Evolutionary conservation across 2,888 invertebrate species (phyloP).

Genomic region (Philereme transversata): DNA sequence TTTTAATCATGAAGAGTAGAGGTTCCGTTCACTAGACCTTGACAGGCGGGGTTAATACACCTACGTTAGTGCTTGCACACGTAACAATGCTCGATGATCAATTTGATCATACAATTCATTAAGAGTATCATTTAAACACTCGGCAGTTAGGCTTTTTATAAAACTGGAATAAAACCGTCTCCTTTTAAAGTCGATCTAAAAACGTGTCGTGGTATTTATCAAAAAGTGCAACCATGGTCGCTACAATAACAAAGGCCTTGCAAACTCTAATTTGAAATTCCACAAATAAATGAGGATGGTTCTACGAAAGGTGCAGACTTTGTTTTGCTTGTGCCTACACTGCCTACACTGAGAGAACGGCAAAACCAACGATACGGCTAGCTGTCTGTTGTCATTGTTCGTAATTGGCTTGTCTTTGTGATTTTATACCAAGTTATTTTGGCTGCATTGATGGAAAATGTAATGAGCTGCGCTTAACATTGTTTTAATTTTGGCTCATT

Average conservation of each 20-base stretch:
- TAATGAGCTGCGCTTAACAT: constrained; percentile 37
- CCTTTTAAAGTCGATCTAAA: too few relatives aligned
- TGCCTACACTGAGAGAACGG: constrained; percentile 36
- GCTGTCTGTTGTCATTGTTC: constrained; percentile 53
- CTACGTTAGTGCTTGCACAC: constrained; percentile 28
- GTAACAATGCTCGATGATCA: constrained; percentile 39
- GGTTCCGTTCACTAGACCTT: constrained; percentile 43
- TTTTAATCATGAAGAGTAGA: constrained; percentile 34
- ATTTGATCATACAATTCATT: constrained; percentile 33
- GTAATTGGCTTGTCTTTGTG: constrained; percentile 53
- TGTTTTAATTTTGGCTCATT: constrained; percentile 6
- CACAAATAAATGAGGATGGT: constrained; percentile 38
- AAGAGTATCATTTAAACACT: not conserved
- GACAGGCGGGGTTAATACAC: constrained; percentile 40
- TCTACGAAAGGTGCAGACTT: constrained; percentile 38
- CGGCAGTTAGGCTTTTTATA: constrained; percentile 22
- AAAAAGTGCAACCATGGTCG: constrained; percentile 9
- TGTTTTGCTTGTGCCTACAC: constrained; percentile 29
- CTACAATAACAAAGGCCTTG: constrained; percentile 17
- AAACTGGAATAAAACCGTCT: constrained; percentile 21
- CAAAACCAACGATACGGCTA: constrained; percentile 43
- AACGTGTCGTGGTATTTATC: constrained; percentile 1
- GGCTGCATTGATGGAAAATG: constrained; percentile 40
- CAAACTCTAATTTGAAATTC: constrained; percentile 36
- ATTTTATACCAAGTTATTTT: constrained; percentile 53